phyloP scores from a whole-genome alignment of 2,113 vertebrate species.

The Typhlomys cinereus region DNA sequence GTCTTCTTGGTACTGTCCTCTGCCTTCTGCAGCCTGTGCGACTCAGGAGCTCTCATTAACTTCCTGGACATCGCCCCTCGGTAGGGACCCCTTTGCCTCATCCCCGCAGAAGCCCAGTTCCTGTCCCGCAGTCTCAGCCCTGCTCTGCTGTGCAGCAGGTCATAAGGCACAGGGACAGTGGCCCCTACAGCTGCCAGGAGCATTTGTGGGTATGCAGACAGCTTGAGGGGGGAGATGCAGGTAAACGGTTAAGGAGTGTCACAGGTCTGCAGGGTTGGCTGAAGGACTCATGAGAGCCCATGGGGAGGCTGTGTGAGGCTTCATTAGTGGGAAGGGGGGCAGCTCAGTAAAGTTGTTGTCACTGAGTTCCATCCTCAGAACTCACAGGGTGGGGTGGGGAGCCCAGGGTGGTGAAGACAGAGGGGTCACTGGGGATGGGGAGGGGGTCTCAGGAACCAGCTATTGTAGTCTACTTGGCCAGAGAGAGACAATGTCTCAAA shows the following conservation, averaged over 20 bases:
- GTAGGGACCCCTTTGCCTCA: neutral
- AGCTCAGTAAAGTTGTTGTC: neutral
- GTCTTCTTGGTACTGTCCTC: conserved; percentile 21
- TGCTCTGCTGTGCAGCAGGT: neutral
- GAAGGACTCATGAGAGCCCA: neutral
- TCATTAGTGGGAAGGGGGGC: neutral
- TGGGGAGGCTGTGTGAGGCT: too few relatives aligned
- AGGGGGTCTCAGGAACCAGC: neutral
- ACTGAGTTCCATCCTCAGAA: neutral
- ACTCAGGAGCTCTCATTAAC: conserved; percentile 52
- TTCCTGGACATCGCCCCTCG: conserved; percentile 72
- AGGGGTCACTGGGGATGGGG: neutral
- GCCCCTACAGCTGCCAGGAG: neutral
- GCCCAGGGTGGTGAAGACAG: neutral
- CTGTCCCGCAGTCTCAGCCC: neutral
- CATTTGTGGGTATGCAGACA: neutral
- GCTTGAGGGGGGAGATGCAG: neutral
- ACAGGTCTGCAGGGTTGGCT: neutral
- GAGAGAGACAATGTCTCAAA: neutral
- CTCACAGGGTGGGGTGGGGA: neutral
- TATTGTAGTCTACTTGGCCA: neutral
- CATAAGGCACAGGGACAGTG: neutral
- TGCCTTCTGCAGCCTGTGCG: neutral
- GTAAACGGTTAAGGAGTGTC: neutral
- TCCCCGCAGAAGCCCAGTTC: neutral